A percentile compares a stretch with the other conserved stretches of the same genome.
phyloP scores from a whole-genome alignment of 2,113 vertebrate genomes.

The Lathamus discolor region DNA sequence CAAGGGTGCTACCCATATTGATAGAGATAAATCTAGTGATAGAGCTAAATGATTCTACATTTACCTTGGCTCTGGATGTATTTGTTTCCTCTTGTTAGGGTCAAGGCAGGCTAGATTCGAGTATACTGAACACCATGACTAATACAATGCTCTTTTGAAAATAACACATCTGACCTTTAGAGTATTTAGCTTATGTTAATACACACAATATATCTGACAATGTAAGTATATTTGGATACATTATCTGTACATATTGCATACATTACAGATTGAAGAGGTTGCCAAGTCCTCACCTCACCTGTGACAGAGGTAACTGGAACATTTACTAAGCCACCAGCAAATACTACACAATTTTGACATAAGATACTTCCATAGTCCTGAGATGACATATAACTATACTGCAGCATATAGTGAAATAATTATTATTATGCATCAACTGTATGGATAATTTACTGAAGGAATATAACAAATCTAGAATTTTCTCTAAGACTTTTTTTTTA shows the following conservation, averaged over 20 bases:
- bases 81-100: not conserved
- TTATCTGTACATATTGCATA: not conserved
- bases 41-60: not conserved
- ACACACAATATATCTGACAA: not conserved
- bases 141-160: not conserved
- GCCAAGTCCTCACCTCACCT: not conserved
- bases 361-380: not conserved
- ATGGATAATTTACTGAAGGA: not conserved
- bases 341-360: not conserved
- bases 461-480: not conserved
- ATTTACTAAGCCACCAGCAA: not conserved
- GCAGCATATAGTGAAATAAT: not conserved
- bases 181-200: not conserved
- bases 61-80: not conserved
- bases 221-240: not conserved
- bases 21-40: too few relatives aligned
- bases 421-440: not conserved
- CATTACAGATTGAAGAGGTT: not conserved
- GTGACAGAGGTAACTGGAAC: not conserved
- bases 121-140: not conserved
- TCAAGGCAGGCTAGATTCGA: not conserved
- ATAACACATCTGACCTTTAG: not conserved
- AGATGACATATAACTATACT: not conserved
- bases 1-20: not conserved
- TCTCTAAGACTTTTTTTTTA: not conserved